Evolutionary conservation across 2,113 vertebrate genomes (phyloP).

Genomic region (Aldabrachelys gigantea): DNA sequence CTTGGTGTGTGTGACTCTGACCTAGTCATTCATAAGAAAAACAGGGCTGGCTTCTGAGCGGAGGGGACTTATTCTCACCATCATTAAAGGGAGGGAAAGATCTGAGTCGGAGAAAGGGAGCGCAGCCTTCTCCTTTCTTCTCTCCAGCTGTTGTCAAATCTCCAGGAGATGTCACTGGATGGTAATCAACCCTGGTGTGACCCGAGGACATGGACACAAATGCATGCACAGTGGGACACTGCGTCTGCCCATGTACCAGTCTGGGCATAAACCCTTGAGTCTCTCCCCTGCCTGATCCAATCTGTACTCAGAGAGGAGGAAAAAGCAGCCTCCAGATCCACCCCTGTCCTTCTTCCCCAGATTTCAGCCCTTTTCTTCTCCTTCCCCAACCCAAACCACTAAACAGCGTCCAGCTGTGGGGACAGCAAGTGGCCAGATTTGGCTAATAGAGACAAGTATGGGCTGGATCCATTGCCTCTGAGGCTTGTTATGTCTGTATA

Average conservation of each 20-base stretch:
- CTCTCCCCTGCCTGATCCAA: background rate
- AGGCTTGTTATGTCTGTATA: fast-evolving
- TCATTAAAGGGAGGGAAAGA: background rate
- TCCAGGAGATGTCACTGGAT: no score
- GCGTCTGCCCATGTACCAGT: background rate
- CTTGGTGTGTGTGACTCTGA: slow-evolving; percentile 3
- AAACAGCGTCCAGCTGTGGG: background rate
- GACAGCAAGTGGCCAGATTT: background rate
- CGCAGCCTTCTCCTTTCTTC: fast-evolving
- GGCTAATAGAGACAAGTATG: background rate
- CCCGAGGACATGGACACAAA: background rate
- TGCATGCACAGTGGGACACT: background rate
- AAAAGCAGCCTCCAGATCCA: background rate
- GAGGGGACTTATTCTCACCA: background rate
- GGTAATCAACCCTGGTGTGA: background rate
- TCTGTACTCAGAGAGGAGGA: background rate
- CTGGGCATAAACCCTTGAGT: no score
- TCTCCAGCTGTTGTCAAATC: background rate
- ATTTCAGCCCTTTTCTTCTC: background rate
- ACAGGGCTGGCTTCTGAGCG: background rate
- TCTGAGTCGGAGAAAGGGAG: background rate
- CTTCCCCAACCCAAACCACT: background rate
- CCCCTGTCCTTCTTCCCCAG: background rate
- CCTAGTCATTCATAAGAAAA: background rate
- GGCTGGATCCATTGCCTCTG: background rate